Conservation (phyloP, 1,140 invertebrate species). For the Platorchestia sp. region DNA sequence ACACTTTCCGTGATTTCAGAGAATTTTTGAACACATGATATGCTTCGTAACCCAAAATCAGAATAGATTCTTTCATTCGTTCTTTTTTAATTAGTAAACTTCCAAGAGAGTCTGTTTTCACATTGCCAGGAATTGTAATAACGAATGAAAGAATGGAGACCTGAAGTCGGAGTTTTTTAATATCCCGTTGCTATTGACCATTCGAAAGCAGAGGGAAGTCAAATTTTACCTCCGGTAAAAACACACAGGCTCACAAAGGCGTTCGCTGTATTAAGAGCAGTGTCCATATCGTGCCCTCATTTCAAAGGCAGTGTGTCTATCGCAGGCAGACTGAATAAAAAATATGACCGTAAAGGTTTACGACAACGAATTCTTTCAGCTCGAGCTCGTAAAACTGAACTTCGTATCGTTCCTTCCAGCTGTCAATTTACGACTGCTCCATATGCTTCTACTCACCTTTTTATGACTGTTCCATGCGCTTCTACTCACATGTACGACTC, state of each 20-base stretch:
- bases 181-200: neutral
- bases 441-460: neutral
- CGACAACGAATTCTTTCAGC: neutral
- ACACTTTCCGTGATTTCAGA: neutral
- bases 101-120: neutral
- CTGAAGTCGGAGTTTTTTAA: neutral
- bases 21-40: neutral
- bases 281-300: neutral
- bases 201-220: neutral
- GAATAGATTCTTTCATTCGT: neutral
- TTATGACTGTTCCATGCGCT: neutral
- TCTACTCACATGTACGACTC: neutral
- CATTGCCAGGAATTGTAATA: neutral
- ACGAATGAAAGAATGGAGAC: no score
- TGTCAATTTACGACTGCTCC: neutral
- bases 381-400: neutral
- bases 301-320: neutral
- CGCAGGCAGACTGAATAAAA: neutral
- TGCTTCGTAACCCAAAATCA: neutral
- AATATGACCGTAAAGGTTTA: neutral
- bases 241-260: neutral
- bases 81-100: neutral
- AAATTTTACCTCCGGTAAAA: neutral
- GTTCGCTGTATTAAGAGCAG: neutral
- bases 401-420: neutral